Evolutionary conservation across 30 jellyfish, hydroid and myxozoan genomes (phyloP).

Genomic region (Turritopsis dohrnii): DNA sequence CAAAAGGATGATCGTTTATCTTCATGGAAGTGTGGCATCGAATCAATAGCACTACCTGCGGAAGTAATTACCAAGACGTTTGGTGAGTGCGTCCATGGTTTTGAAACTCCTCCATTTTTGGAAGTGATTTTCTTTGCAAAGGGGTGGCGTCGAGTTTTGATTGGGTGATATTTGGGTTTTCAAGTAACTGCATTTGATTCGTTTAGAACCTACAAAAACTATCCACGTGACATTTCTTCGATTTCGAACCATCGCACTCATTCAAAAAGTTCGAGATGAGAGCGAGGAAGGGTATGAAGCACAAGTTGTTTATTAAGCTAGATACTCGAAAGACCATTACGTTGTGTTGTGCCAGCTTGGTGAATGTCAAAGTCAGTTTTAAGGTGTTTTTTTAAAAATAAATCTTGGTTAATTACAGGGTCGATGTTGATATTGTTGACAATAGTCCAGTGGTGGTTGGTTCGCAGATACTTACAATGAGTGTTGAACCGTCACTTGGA

Average conservation of each 20-base stretch:
- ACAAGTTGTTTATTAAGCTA: too few relatives aligned
- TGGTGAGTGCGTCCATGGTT: conserved; percentile 32
- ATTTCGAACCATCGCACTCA: conserved; percentile 53
- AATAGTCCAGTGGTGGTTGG: conserved; percentile 85
- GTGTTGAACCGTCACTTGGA: conserved; percentile 64
- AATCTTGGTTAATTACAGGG: conserved; percentile 34
- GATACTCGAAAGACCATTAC: too few relatives aligned
- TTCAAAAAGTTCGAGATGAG: conserved; percentile 78
- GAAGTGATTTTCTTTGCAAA: too few relatives aligned
- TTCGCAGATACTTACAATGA: conserved; percentile 77
- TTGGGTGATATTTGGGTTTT: too few relatives aligned
- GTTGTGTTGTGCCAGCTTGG: not conserved
- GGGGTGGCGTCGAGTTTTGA: not conserved
- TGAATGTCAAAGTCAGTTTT: not conserved
- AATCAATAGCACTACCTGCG: conserved; percentile 61
- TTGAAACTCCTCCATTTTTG: too few relatives aligned
- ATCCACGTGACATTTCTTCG: conserved; percentile 65
- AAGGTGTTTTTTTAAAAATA: not conserved
- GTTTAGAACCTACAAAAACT: conserved; percentile 69
- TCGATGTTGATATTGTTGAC: conserved; percentile 61
- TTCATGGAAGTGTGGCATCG: conserved; percentile 56
- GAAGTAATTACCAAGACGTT: conserved; percentile 41
- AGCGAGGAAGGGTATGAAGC: conserved; percentile 63
- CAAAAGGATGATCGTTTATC: conserved; percentile 45
- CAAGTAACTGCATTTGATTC: not conserved